Base-by-base conservation (phyloP, 2,113 vertebrate genomes). In the Callipepla californica region DNA sequence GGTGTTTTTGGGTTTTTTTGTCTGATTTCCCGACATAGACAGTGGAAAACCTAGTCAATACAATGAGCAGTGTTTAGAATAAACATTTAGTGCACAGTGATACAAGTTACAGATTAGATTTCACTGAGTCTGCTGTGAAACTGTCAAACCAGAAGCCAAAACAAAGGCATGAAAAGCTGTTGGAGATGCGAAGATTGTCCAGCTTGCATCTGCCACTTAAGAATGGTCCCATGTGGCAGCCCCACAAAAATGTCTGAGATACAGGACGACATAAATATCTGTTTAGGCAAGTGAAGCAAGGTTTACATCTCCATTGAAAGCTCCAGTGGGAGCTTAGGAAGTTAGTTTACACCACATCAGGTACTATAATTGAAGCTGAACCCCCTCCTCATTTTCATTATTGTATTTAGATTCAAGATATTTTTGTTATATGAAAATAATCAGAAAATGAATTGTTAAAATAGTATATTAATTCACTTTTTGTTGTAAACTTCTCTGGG, bases 221-320 rank as follows among this genome's bases (percentile, higher is more conserved):
- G n/a, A 5, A 42, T 42, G 18, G 2, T 16, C 76, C 42, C 20
- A 4, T 36, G 6, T 21, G 8, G 22, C 21, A 81, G 51, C 51
- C 6, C 9, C 2, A 14, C 23, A 30, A 72, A 85, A 26, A 90
- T 15, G 2, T 36, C 20, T n/a, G 76, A 30, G 32, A 42, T 32
- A 66, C 38, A 55, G 19, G 18, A 25, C 22, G 73, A 58, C 36
- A 58, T 28, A 68, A 38, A 58, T 17, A 38, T 8, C 5, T 36
- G 11, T 78, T 92, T 70, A 67, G 50, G 50, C 13, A 65, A 38
- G 23, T 26, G 44, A 85, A 55, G 50, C 87, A 82, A 83, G 38
- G 1, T 38, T 50, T 58, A 70, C 13, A 36, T 34, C 6, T 8
- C 22, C 4, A 13, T 5, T 28, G 42, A 23, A 20, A 73, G 9